phyloP scores from a whole-genome alignment of 1,140 invertebrate genomes.

The Aphis craccivora region DNA sequence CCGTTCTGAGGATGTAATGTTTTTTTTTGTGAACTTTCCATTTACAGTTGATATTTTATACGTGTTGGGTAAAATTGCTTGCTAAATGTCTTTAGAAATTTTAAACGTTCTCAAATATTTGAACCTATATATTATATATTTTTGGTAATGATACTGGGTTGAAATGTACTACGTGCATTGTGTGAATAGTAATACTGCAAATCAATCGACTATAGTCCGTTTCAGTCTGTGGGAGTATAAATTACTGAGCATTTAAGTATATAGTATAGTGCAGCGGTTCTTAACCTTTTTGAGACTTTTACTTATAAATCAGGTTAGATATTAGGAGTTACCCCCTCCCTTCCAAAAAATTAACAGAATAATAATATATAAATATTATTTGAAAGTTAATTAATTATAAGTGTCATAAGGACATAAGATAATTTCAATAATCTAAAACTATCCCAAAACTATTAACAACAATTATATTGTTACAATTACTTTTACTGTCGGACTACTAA shows the following conservation, averaged over 20 bases:
- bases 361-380: too few species aligned
- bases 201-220: neutral
- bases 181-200: neutral
- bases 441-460: too few species aligned
- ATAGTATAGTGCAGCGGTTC: too few species aligned
- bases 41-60: neutral
- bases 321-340: too few species aligned
- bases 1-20: neutral
- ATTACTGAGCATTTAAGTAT: neutral
- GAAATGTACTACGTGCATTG: neutral
- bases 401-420: too few species aligned
- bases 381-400: too few species aligned
- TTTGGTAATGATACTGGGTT: neutral
- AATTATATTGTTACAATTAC: too few species aligned
- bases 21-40: neutral
- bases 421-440: too few species aligned
- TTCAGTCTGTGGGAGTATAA: neutral
- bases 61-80: neutral
- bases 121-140: neutral
- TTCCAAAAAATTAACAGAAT: too few species aligned
- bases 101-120: neutral
- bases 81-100: neutral
- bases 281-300: too few species aligned
- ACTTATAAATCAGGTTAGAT: too few species aligned
- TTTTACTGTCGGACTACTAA: too few species aligned